These are phyloP conservation scores for Podargus strigoides DNA, from an alignment of 2,797 vertebrate species.

Conservation along the genomic window DNA sequence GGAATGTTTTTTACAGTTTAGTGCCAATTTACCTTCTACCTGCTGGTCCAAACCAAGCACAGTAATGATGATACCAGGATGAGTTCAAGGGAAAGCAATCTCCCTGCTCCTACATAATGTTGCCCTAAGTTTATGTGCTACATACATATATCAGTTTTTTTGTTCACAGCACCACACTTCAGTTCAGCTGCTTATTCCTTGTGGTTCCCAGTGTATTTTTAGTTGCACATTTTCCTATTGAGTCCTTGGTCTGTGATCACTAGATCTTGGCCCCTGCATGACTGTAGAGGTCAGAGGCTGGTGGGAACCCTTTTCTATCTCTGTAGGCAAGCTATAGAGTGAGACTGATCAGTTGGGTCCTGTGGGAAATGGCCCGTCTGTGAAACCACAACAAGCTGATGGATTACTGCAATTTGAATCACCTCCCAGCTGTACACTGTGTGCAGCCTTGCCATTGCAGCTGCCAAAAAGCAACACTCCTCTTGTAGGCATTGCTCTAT, in stretches of 20 bases:
- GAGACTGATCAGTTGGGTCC: not conserved
- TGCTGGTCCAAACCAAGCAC: not conserved
- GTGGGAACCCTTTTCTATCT: not conserved
- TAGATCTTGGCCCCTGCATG: not conserved
- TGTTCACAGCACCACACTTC: not conserved
- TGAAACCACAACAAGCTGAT: not conserved
- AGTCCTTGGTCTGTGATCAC: not conserved
- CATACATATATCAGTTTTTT: not conserved
- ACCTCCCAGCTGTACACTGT: not conserved
- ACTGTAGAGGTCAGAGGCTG: not conserved
- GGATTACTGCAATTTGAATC: not conserved
- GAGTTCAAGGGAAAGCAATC: not conserved
- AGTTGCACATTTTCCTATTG: not conserved
- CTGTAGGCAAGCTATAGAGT: not conserved
- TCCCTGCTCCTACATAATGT: not conserved
- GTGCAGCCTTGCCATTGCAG: not conserved
- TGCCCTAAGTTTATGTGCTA: not conserved
- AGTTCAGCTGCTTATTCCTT: not conserved
- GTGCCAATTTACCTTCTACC: not conserved
- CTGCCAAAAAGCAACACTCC: not conserved
- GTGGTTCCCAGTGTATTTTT: not conserved
- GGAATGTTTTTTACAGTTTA: not conserved
- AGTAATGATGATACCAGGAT: accelerated
- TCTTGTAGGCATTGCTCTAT: not conserved
- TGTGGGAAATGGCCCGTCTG: not conserved